Conservation (phyloP, 2,113 vertebrate species). For the Stictonetta naevosa region DNA sequence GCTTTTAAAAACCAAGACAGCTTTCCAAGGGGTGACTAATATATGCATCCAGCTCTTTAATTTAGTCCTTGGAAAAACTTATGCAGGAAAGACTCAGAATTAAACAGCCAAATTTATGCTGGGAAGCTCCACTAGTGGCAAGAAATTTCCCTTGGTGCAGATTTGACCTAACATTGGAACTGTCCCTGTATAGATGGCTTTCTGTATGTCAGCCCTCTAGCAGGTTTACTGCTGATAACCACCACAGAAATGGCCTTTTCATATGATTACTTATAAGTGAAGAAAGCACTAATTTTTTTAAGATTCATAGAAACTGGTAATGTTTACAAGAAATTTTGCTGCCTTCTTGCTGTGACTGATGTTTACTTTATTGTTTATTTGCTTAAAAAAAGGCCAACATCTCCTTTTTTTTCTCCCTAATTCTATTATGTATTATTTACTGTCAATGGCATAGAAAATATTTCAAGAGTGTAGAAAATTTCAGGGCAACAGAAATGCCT, state of each 20-base stretch:
- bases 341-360: neutral
- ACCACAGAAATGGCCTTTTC: neutral
- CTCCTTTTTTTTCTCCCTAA: neutral
- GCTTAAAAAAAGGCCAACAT: neutral
- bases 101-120: neutral
- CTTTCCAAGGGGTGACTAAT: neutral
- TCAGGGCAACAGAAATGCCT: neutral
- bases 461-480: neutral
- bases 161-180: neutral
- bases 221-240: neutral
- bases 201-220: neutral
- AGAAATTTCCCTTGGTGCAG: neutral
- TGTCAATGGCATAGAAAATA: neutral
- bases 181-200: neutral
- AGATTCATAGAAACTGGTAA: neutral
- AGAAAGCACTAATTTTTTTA: neutral
- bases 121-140: neutral
- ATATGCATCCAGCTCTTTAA: neutral
- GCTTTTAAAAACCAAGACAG: slow-evolving; percentile 16
- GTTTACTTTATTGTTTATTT: neutral
- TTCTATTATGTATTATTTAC: neutral
- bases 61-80: slow-evolving; percentile 9
- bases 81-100: neutral
- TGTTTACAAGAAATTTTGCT: neutral
- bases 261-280: neutral